A percentile compares a stretch with the other conserved stretches of the same genome.
Conservation (phyloP, 2,888 invertebrate genomes). For the Meteorus colon region DNA sequence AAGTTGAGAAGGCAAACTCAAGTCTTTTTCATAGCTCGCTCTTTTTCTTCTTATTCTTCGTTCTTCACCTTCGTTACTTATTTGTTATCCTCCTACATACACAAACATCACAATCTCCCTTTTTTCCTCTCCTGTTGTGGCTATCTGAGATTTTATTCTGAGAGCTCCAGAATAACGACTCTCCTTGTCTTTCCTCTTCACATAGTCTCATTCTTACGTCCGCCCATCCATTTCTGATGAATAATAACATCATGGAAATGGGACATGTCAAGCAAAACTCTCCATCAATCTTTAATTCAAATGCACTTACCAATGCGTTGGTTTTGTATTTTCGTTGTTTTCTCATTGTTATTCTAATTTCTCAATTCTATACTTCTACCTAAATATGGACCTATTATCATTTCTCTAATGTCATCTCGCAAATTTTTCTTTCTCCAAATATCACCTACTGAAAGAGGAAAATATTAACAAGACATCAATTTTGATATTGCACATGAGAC, state of each 20-base stretch:
- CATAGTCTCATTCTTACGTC: slow-evolving; percentile 17
- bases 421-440: not conserved
- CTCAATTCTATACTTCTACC: not conserved
- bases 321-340: not conserved
- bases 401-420: not conserved
- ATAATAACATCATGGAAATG: slow-evolving; percentile 42
- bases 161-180: slow-evolving; percentile 35
- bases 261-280: slow-evolving; percentile 38
- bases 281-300: slow-evolving; percentile 33
- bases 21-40: slow-evolving; percentile 15
- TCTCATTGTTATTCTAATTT: not conserved
- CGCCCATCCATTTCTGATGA: slow-evolving; percentile 40
- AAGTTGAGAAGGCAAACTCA: slow-evolving; percentile 32
- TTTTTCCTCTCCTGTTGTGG: slow-evolving; percentile 14
- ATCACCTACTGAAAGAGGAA: not conserved
- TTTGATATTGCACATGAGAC: not conserved
- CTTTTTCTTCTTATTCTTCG: slow-evolving; percentile 18
- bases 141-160: slow-evolving; percentile 31
- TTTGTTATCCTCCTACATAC: not conserved
- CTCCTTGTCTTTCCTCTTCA: slow-evolving; percentile 10
- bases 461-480: not conserved
- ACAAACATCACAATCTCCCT: slow-evolving; percentile 4
- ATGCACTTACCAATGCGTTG: not conserved
- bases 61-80: slow-evolving; percentile 32
- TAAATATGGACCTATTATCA: not conserved